Percentiles rank a stretch among this genome's conserved stretches.
Conservation (phyloP, 2,888 invertebrate species). For the Noctua comes region DNA sequence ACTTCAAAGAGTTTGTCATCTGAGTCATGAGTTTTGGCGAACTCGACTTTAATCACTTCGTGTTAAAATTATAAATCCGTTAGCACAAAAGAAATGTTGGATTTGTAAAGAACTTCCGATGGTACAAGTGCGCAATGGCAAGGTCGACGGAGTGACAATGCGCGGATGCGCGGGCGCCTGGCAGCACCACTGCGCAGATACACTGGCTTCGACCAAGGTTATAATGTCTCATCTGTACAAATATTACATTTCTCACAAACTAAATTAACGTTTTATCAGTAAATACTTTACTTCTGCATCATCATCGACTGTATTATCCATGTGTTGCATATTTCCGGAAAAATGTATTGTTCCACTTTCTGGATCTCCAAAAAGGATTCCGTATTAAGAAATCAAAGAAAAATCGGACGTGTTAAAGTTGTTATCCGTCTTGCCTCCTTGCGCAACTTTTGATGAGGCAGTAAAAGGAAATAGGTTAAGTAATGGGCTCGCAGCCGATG, state of each 20-base stretch:
- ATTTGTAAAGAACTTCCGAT: constrained; percentile 44
- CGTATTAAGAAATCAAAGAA: constrained; percentile 22
- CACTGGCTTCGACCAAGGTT: constrained; percentile 51
- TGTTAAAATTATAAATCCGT: constrained; percentile 28
- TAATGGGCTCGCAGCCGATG: constrained; percentile 40
- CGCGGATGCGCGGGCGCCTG: constrained; percentile 44
- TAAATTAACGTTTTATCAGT: background rate
- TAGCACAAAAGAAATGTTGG: constrained; percentile 30
- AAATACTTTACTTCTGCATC: background rate
- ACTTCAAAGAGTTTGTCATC: constrained; percentile 6
- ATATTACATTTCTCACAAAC: constrained; percentile 43
- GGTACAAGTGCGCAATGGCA: constrained; percentile 56
- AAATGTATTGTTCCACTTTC: background rate
- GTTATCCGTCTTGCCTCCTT: constrained; percentile 13
- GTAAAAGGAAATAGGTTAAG: constrained; percentile 51
- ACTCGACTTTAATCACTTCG: background rate
- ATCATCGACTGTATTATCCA: background rate
- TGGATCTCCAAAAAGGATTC: constrained; percentile 6
- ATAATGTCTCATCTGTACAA: constrained; percentile 52
- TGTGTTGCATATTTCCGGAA: background rate
- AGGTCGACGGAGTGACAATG: constrained; percentile 52
- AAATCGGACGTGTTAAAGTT: constrained; percentile 24
- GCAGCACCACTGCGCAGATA: constrained; percentile 25
- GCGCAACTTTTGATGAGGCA: constrained; percentile 41
- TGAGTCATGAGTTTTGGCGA: constrained; percentile 33